Evolutionary conservation across 2,113 vertebrate species (phyloP).

Genomic region (Lethenteron camtschaticum): DNA sequence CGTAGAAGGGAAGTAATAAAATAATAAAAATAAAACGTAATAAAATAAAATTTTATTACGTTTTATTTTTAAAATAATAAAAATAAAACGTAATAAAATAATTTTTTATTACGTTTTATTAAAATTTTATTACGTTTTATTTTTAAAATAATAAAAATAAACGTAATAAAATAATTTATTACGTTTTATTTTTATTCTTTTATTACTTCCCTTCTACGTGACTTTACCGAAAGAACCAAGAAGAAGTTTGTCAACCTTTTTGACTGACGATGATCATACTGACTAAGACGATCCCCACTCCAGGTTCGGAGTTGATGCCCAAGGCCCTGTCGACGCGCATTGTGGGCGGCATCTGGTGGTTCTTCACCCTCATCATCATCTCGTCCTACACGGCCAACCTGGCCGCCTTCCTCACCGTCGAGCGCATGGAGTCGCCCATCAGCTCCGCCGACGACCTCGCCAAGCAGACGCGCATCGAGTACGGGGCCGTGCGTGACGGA

Average conservation of each 20-base stretch:
- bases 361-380: slow-evolving; percentile 97
- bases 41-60: not conserved
- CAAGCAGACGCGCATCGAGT: slow-evolving; percentile 95
- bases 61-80: not conserved
- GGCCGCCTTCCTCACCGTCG: slow-evolving; percentile 82
- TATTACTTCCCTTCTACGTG: no score
- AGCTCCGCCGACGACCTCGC: slow-evolving; percentile 88
- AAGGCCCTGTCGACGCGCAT: slow-evolving; percentile 93
- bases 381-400: slow-evolving; percentile 96
- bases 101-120: not conserved
- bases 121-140: not conserved
- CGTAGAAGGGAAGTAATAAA: no score
- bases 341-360: slow-evolving; percentile 99
- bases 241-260: not conserved
- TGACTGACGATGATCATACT: no score
- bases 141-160: not conserved
- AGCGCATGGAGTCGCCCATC: slow-evolving; percentile 86
- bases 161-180: not conserved
- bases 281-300: slow-evolving; percentile 12
- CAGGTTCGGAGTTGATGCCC: slow-evolving; percentile 96
- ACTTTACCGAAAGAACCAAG: no score
- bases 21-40: no score
- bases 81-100: no score
- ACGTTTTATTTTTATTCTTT: no score
- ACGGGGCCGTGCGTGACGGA: slow-evolving; percentile 76